These are phyloP conservation scores for Dendroctonus valens DNA, from an alignment of 1,140 invertebrate genomes.

Conservation along the genomic window DNA sequence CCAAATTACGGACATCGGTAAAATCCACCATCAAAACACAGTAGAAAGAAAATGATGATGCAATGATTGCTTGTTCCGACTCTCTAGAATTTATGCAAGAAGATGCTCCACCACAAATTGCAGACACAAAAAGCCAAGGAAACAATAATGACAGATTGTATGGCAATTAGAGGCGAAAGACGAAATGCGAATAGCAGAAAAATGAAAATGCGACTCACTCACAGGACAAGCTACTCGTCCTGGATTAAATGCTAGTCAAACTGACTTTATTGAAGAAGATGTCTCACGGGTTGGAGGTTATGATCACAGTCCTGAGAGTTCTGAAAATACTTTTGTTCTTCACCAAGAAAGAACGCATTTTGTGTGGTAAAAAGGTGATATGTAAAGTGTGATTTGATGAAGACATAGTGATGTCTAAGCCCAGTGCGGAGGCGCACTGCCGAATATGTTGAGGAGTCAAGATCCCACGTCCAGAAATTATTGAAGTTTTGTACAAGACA, in stretches of 20 bases:
- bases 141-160: constrained; percentile 53
- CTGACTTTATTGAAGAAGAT: constrained; percentile 56
- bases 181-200: constrained; percentile 49
- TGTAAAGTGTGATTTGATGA: constrained; percentile 52
- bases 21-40: constrained; percentile 42
- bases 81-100: constrained; percentile 58
- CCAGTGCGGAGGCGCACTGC: constrained; percentile 37
- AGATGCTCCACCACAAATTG: constrained; percentile 52
- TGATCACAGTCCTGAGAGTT: constrained; percentile 52
- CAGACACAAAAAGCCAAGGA: constrained; percentile 45
- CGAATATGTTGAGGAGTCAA: constrained; percentile 46
- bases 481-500: constrained; percentile 50
- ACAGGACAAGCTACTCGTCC: constrained; percentile 44
- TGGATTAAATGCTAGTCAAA: constrained; percentile 42
- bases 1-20: constrained; percentile 51
- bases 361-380: constrained; percentile 44
- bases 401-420: constrained; percentile 36
- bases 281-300: constrained; percentile 49
- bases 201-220: constrained; percentile 57
- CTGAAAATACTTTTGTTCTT: constrained; percentile 52
- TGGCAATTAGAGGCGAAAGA: constrained; percentile 51
- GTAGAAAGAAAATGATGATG: constrained; percentile 50
- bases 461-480: constrained; percentile 53
- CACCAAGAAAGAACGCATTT: constrained; percentile 49
- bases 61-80: constrained; percentile 63